A percentile compares a stretch with the other conserved stretches of the same genome.
phyloP scores from a whole-genome alignment of 2,888 invertebrate species.

The Macrosoma leucophasiata region DNA sequence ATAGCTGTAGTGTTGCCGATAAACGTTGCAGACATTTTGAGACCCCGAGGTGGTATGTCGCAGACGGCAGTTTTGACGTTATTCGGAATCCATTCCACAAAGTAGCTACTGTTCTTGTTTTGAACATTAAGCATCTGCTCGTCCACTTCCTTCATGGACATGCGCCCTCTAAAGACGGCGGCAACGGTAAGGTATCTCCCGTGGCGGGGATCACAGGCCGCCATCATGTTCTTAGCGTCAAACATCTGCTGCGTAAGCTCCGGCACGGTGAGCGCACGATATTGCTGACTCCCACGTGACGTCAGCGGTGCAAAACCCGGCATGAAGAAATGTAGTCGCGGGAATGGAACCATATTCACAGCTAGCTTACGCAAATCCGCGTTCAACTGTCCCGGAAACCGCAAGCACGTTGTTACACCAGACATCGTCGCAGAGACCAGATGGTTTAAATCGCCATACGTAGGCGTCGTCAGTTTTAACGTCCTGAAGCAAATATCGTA shows the following conservation, averaged over 20 bases:
- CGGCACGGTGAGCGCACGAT: slow-evolving; percentile 89
- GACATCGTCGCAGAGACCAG: slow-evolving; percentile 62
- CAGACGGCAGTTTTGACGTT: slow-evolving; percentile 88
- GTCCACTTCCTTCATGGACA: slow-evolving; percentile 95
- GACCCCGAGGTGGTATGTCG: slow-evolving; percentile 83
- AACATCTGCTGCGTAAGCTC: slow-evolving; percentile 94
- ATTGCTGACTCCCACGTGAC: slow-evolving; percentile 91
- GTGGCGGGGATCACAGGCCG: slow-evolving; percentile 93
- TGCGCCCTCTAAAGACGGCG: slow-evolving; percentile 90
- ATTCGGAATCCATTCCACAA: slow-evolving; percentile 88
- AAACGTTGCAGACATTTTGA: slow-evolving; percentile 92
- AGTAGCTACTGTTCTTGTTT: slow-evolving; percentile 85
- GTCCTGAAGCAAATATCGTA: slow-evolving; percentile 88
- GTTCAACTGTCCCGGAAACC: slow-evolving; percentile 70
- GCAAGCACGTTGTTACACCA: slow-evolving; percentile 59
- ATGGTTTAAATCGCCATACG: slow-evolving; percentile 84
- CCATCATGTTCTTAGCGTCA: slow-evolving; percentile 97
- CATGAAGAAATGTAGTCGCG: slow-evolving; percentile 76
- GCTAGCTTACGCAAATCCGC: slow-evolving; percentile 81
- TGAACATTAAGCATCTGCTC: slow-evolving; percentile 83
- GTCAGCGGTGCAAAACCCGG: slow-evolving; percentile 79
- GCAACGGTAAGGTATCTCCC: slow-evolving; percentile 93
- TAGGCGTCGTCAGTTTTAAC: slow-evolving; percentile 83
- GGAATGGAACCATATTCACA: slow-evolving; percentile 82
- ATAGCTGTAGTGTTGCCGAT: slow-evolving; percentile 91